phyloP scores from a whole-genome alignment of 1,140 invertebrate genomes.

The Neodiprion pinetum region DNA sequence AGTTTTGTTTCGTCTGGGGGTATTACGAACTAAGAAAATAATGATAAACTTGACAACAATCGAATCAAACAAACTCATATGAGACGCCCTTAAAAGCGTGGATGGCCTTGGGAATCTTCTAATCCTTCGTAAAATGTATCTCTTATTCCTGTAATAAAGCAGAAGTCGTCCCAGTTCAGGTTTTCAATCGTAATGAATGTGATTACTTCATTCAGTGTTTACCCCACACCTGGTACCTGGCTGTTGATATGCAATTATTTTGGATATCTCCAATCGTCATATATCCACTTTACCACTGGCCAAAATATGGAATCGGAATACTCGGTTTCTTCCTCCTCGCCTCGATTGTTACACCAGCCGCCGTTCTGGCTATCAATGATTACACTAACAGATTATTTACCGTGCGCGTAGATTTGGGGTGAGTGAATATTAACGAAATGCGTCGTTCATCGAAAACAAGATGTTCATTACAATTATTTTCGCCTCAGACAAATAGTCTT shows the following conservation, averaged over 20 bases:
- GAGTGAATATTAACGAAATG: too few relatives aligned
- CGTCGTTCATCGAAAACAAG: too few relatives aligned
- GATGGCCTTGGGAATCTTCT: constrained; percentile 30
- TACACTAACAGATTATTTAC: not conserved
- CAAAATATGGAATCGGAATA: constrained; percentile 27
- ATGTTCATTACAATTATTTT: too few relatives aligned
- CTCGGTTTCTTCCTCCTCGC: not conserved
- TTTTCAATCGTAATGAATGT: too few relatives aligned
- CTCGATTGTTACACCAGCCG: not conserved
- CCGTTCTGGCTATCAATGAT: not conserved
- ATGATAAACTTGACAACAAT: constrained; percentile 58
- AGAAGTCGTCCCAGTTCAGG: too few relatives aligned
- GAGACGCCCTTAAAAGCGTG: constrained; percentile 59
- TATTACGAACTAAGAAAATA: constrained; percentile 52
- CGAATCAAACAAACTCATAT: constrained; percentile 26
- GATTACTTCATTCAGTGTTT: constrained; percentile 62
- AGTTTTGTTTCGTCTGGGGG: constrained; percentile 62
- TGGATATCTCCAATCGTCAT: constrained; percentile 64
- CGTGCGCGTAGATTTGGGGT: too few relatives aligned
- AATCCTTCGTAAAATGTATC: too few relatives aligned
- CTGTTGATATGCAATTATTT: constrained; percentile 79
- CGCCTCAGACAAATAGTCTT: not conserved
- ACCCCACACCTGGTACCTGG: constrained; percentile 62
- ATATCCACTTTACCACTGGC: constrained; percentile 42
- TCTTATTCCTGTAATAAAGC: too few relatives aligned